Evolutionary conservation across 2,888 invertebrate species (phyloP).

Genomic region (Lasioglossum leucozonium): DNA sequence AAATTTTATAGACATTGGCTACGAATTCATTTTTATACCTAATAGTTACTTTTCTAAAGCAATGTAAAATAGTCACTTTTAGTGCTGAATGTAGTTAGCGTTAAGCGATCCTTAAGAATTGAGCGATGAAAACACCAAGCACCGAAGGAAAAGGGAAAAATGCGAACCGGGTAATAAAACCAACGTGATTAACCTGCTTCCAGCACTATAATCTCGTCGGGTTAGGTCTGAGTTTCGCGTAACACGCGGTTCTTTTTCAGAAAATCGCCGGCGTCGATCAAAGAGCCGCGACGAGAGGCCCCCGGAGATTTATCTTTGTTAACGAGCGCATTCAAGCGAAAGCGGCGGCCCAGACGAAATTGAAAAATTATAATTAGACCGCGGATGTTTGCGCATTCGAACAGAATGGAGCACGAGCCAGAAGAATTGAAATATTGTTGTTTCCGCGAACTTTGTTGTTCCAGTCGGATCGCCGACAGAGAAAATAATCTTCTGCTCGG

Average conservation of each 20-base stretch:
- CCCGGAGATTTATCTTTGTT: not conserved
- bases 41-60: not conserved
- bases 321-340: not conserved
- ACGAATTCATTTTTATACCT: too few species aligned
- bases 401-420: not conserved
- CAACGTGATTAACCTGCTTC: not conserved
- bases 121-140: too few species aligned
- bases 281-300: not conserved
- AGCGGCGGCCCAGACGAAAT: not conserved
- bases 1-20: too few species aligned
- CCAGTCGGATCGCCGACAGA: not conserved
- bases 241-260: not conserved
- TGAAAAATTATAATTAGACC: conserved; percentile 1
- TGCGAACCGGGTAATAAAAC: not conserved
- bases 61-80: too few species aligned
- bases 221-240: not conserved
- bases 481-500: not conserved
- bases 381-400: not conserved
- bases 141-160: not conserved
- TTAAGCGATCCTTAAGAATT: too few species aligned
- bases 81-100: too few species aligned
- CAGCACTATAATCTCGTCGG: not conserved
- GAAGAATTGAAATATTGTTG: not conserved
- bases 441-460: not conserved
- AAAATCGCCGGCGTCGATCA: not conserved